These are phyloP conservation scores for Drosophila tanythrix DNA, from an alignment of 2,888 invertebrate species.

Conservation along the genomic window DNA sequence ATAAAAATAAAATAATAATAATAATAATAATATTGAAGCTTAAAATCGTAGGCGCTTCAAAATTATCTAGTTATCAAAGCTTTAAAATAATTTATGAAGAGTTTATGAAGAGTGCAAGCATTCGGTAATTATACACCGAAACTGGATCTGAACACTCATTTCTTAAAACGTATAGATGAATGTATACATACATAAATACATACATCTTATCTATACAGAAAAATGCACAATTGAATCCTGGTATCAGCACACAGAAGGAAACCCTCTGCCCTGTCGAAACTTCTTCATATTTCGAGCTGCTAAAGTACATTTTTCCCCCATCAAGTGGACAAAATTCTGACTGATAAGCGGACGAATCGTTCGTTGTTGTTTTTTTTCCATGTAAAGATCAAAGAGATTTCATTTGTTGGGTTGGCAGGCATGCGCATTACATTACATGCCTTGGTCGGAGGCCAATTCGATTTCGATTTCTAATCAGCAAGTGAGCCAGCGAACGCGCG, in stretches of 20 bases:
- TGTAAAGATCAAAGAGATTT: constrained; percentile 43
- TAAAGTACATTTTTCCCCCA: neutral
- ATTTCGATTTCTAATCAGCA: constrained; percentile 42
- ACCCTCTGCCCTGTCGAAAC: neutral
- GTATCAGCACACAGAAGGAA: neutral
- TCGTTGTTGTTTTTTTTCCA: neutral
- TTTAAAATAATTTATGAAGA: too few species aligned
- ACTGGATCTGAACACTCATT: neutral
- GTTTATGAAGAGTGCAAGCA: too few species aligned
- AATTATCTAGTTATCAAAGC: neutral
- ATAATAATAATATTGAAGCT: neutral
- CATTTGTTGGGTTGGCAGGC: neutral
- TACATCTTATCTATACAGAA: neutral
- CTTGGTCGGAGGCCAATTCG: constrained; percentile 5
- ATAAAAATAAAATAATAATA: neutral
- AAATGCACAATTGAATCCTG: neutral
- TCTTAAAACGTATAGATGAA: fast-evolving
- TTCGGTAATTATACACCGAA: neutral
- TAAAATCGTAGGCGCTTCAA: neutral
- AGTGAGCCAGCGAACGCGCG: constrained; percentile 23
- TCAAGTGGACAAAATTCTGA: neutral
- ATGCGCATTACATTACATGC: constrained; percentile 8
- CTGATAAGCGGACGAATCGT: constrained; percentile 32
- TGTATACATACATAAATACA: too few species aligned
- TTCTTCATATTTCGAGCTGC: neutral